Base-by-base conservation (phyloP, 2,113 vertebrate genomes). In the Istiophorus platypterus region DNA sequence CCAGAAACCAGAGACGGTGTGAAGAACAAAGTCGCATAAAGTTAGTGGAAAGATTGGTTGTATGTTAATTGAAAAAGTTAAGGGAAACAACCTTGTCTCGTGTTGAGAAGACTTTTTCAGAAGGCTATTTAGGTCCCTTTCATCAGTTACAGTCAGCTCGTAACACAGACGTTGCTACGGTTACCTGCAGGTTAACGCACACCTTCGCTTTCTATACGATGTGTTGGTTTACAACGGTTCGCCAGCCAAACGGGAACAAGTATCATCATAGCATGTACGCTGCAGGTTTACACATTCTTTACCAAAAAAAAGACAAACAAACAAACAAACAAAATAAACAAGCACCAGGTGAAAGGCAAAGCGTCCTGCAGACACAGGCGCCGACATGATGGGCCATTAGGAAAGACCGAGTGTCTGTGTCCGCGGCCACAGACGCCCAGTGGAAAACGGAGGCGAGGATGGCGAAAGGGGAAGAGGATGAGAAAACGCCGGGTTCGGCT, bases 91-190 rank as follows among this genome's bases (percentile, higher is more conserved):
- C 4, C 13, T 18, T 13, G 12, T 49, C 45, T 49, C 4, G 7
- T 49, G 15, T 49, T 7, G 7, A 1, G 45, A 49, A 3, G 24
- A 10, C 4, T n/a, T 58, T 58, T 58, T 26, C 31, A n/a, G 51
- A 17, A 6, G 2, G 34, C 22, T 14, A 17, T 59, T 37, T 37
- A 4, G 4, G 4, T 37, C 34, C 34, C 34, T n/a, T n/a, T n/a
- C n/a, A n/a, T n/a, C n/a, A n/a, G n/a, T n/a, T n/a, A n/a, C n/a
- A n/a, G n/a, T n/a, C n/a, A n/a, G n/a, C n/a, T n/a, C n/a, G n/a
- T n/a, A n/a, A n/a, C n/a, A 4, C 6, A 34, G 3, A 34, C 62
- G 80, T 83, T 85, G 76, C 80, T 65, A 80, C 77, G 72, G 79
- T 73, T 72, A 73, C 76, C 72, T 54, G 61, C 67, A 24, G 13